Evolutionary conservation across 2,888 invertebrate species (phyloP), one percentile per base, ranked within the genome.

Genomic region (Aelia acuminata): DNA sequence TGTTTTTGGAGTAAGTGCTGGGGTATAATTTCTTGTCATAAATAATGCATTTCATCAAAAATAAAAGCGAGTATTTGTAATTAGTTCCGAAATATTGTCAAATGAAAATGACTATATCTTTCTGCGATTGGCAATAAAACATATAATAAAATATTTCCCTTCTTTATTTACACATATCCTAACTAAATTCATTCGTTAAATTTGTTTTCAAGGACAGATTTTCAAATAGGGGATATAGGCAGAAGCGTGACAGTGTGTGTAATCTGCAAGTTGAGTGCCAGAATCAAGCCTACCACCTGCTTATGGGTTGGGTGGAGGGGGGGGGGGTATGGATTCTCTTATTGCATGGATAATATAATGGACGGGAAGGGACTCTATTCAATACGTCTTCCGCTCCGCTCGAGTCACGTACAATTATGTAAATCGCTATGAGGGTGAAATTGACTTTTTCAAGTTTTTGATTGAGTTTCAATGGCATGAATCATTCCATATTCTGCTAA

Each of bases 281-380:
- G 31, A 70, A 8, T 70, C 35, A 70, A 31, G 35, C 31, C 31
- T 5, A 70, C 18, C 31, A 70, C 31, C 63, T 35, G 18, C 3
- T 31, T 8, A 5, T 35, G 1, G 18, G 18, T 1, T 5, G 31
- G 63, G 31, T n/a, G n/a, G n/a, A n/a, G n/a, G 1, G 18, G 18
- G 4, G 7, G 31, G 63, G 31, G 18, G 35, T 70, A 35, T 70
- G 35, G 35, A 35, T 70, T 70, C 63, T 70, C 63, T 70, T 70
- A 70, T 70, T 70, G 63, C 26, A 7, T 31, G 63, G 35, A 35
- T 63, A 35, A 70, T 70, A 70, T 35, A 70, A 70, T 70, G 63
- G 63, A 20, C 31, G 7, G 63, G 63, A 20, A 35, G 18, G 63
- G 63, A 7, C 63, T 70, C 63, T 35, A 20, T 70, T 70, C 31